A percentile compares a stretch with the other conserved stretches of the same genome.
phyloP scores from a whole-genome alignment of 2,113 vertebrate species.

The Python bivittatus region DNA sequence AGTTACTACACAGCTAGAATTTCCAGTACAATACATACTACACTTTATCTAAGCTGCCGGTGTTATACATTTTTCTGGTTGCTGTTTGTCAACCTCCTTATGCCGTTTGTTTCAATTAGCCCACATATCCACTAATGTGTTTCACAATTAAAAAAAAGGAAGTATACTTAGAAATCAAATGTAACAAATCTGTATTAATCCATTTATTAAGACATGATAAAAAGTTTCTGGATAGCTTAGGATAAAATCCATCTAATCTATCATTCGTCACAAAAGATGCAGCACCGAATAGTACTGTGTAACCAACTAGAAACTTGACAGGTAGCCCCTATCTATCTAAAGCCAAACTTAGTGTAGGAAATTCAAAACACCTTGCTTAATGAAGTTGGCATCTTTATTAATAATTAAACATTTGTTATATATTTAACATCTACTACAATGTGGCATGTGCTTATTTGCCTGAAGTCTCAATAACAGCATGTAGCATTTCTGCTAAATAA shows the following conservation, averaged over 20 bases:
- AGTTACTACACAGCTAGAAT: no score
- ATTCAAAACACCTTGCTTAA: neutral
- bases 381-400: neutral
- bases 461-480: neutral
- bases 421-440: no score
- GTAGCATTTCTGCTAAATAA: neutral
- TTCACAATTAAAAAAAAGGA: no score
- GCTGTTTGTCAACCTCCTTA: no score
- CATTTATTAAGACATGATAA: neutral
- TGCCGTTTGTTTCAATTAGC: no score
- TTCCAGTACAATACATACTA: no score
- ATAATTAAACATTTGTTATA: no score
- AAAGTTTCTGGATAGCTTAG: neutral
- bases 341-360: neutral
- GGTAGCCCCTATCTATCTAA: neutral
- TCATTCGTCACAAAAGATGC: neutral
- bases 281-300: neutral
- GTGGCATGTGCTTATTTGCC: no score
- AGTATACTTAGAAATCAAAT: neutral
- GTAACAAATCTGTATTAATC: neutral
- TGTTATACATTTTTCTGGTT: no score
- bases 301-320: neutral
- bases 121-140: no score
- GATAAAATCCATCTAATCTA: neutral
- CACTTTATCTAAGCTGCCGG: no score